A percentile compares a stretch with the other conserved stretches of the same genome.
Conservation (phyloP, 2,113 vertebrate species). For the Leucoraja erinaceus region DNA sequence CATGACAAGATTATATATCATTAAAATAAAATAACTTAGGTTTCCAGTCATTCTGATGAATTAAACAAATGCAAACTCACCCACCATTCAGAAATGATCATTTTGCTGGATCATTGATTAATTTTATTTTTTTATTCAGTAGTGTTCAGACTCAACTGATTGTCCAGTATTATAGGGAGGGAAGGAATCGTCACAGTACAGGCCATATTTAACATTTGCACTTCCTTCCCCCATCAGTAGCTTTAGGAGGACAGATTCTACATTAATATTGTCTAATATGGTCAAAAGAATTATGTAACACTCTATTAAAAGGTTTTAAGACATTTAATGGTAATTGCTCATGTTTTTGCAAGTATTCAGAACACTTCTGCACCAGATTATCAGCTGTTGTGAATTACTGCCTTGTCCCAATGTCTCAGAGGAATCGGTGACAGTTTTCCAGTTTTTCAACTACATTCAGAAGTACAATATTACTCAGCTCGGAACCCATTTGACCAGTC, state of each 20-base stretch:
- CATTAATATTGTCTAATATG: background rate
- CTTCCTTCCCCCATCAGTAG: no score
- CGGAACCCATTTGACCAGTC: constrained; percentile 72
- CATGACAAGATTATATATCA: background rate
- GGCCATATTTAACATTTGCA: background rate
- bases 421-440: constrained; percentile 69
- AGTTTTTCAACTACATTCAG: constrained; percentile 74
- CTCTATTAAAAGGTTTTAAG: background rate
- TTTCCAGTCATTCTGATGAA: background rate
- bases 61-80: background rate
- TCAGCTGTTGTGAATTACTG: constrained; percentile 57
- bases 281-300: background rate
- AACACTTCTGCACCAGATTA: constrained; percentile 72
- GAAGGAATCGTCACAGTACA: background rate
- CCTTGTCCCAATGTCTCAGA: constrained; percentile 25
- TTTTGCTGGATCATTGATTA: background rate
- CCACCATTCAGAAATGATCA: background rate
- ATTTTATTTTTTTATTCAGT: background rate
- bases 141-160: background rate
- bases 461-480: constrained; percentile 64
- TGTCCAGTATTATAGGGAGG: background rate
- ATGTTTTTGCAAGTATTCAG: constrained; percentile 57
- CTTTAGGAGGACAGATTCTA: background rate
- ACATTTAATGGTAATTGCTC: background rate
- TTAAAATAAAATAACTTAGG: background rate